Evolutionary conservation across 2,797 vertebrate species (phyloP).

Genomic region (Loriculus beryllinus): DNA sequence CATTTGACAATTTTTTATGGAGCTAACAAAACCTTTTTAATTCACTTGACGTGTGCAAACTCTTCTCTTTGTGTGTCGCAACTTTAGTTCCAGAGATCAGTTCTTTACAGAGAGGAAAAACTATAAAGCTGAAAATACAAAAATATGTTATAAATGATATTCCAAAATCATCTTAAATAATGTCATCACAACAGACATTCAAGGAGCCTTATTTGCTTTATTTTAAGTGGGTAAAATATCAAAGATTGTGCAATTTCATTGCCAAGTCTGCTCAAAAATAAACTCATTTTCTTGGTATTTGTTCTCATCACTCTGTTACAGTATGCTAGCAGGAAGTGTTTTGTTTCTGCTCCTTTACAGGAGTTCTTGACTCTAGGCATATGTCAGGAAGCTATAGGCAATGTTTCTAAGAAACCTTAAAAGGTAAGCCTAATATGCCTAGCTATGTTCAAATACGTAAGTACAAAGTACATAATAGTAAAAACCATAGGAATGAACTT

Average conservation of each 20-base stretch:
- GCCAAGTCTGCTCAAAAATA: not conserved
- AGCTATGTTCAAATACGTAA: not conserved
- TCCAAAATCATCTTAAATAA: not conserved
- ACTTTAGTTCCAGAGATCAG: not conserved
- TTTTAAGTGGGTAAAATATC: not conserved
- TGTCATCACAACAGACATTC: not conserved
- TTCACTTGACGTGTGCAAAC: not conserved
- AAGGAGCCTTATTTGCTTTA: not conserved
- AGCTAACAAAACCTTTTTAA: not conserved
- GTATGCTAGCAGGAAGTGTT: not conserved
- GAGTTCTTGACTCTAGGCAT: not conserved
- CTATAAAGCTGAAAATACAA: not conserved
- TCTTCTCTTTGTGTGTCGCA: not conserved
- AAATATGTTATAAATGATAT: not conserved
- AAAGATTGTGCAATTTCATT: not conserved
- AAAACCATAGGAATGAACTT: not conserved
- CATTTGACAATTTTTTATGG: not conserved
- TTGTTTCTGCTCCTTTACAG: not conserved
- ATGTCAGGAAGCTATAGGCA: not conserved
- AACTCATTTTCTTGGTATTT: not conserved
- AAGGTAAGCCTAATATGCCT: not conserved
- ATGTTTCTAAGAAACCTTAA: not conserved
- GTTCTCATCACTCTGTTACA: not conserved
- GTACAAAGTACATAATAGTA: not conserved
- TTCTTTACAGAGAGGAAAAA: not conserved